phyloP scores from a whole-genome alignment of 2,888 invertebrate species.

The Pecten maximus region DNA sequence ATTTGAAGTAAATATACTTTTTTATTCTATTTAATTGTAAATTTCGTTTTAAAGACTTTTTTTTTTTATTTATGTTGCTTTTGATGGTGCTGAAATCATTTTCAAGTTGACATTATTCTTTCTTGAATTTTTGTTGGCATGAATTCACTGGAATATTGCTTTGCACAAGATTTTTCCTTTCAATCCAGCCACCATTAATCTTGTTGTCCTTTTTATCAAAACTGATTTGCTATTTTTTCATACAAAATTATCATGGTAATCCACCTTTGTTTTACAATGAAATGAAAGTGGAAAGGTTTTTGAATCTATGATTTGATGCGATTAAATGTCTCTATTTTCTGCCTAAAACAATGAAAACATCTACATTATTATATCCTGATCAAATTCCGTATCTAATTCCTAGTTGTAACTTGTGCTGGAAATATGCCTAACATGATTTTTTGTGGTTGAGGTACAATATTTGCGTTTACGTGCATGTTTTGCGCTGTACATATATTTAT shows the following conservation, averaged over 20 bases:
- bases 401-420: background rate
- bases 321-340: no score
- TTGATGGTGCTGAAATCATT: background rate
- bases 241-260: no score
- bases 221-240: no score
- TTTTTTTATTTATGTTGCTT: background rate
- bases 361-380: no score
- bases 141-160: background rate
- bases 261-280: no score
- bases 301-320: no score
- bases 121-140: background rate
- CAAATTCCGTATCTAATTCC: no score
- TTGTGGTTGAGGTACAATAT: background rate
- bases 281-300: no score
- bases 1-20: background rate
- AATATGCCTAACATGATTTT: background rate
- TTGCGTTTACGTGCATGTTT: background rate
- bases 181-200: background rate
- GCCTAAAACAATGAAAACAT: no score
- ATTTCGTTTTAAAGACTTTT: background rate
- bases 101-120: background rate
- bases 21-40: background rate
- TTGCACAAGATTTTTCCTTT: background rate
- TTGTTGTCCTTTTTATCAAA: no score
- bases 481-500: constrained; percentile 15